Evolutionary conservation across 2,797 vertebrate species (phyloP).

Genomic region (Apogon hyalosoma): DNA sequence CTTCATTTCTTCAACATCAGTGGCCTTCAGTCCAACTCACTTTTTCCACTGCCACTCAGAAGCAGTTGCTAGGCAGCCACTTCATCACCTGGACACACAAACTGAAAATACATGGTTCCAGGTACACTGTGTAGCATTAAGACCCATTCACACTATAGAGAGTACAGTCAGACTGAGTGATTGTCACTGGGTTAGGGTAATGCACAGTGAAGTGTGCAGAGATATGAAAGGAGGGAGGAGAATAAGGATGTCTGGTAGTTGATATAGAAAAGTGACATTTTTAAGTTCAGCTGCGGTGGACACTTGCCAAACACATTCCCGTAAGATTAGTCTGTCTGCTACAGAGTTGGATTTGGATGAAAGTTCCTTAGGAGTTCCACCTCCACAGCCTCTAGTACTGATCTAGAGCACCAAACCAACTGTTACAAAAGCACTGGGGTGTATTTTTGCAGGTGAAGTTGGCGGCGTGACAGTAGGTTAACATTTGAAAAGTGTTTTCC

Average conservation of each 20-base stretch:
- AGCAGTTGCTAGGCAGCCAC: slow-evolving; percentile 39
- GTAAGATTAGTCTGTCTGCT: slow-evolving; percentile 18
- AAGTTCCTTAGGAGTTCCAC: slow-evolving; percentile 39
- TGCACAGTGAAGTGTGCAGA: slow-evolving; percentile 49
- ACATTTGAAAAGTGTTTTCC: slow-evolving; percentile 27
- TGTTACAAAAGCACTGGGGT: slow-evolving; percentile 61
- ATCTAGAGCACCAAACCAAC: slow-evolving; percentile 46
- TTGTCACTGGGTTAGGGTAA: slow-evolving; percentile 67
- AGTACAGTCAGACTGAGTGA: slow-evolving; percentile 69
- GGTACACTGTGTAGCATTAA: slow-evolving; percentile 42
- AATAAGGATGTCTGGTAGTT: slow-evolving; percentile 25
- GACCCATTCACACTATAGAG: slow-evolving; percentile 45
- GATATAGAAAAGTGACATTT: slow-evolving; percentile 19
- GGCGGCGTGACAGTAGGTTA: slow-evolving; percentile 20
- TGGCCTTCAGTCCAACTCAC: slow-evolving; percentile 19
- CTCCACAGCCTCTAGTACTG: slow-evolving; percentile 25
- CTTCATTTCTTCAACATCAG: slow-evolving; percentile 17
- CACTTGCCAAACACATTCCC: slow-evolving; percentile 15
- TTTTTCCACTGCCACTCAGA: slow-evolving; percentile 30
- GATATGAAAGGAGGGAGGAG: slow-evolving; percentile 19
- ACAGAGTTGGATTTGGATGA: slow-evolving; percentile 33
- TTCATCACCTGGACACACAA: slow-evolving; percentile 20
- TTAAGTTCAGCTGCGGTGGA: slow-evolving; percentile 26
- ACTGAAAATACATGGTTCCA: slow-evolving; percentile 31
- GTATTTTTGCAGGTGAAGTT: slow-evolving; percentile 56